Conservation (phyloP, 2,113 vertebrate genomes). For the Aythya baeri region DNA sequence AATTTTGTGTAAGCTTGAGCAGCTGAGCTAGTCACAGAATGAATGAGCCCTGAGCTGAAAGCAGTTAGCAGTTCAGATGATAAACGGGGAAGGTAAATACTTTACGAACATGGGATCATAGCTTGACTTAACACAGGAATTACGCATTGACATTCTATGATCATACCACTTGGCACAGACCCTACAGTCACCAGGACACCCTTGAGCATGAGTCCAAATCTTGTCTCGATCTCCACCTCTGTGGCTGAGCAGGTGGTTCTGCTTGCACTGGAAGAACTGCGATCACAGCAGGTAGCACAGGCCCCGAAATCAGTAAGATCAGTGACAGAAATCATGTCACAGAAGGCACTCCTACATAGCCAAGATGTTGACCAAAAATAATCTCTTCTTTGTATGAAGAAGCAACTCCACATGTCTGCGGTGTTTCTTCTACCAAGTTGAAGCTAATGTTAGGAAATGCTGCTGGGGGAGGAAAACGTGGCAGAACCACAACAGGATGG, state of each 20-base stretch:
- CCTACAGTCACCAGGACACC: background rate
- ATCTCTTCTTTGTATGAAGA: background rate
- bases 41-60: conserved; percentile 8
- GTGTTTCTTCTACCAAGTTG: background rate
- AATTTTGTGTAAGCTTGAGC: conserved; percentile 13
- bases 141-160: background rate
- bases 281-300: background rate
- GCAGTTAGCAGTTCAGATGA: background rate
- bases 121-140: background rate
- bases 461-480: background rate
- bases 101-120: background rate
- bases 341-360: background rate
- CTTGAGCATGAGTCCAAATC: conserved; percentile 26
- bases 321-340: background rate
- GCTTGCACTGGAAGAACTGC: background rate
- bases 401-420: background rate
- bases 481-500: background rate
- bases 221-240: background rate
- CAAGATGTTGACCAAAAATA: background rate
- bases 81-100: conserved; percentile 39
- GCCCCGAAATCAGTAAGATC: background rate
- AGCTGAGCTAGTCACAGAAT: conserved; percentile 26
- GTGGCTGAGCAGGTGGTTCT: too few species aligned
- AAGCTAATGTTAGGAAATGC: background rate
- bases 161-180: background rate